Evolutionary conservation across 2,113 vertebrate genomes (phyloP), one percentile per base, ranked within the genome.

Genomic region (Pseudolaguvia tuberculata): DNA sequence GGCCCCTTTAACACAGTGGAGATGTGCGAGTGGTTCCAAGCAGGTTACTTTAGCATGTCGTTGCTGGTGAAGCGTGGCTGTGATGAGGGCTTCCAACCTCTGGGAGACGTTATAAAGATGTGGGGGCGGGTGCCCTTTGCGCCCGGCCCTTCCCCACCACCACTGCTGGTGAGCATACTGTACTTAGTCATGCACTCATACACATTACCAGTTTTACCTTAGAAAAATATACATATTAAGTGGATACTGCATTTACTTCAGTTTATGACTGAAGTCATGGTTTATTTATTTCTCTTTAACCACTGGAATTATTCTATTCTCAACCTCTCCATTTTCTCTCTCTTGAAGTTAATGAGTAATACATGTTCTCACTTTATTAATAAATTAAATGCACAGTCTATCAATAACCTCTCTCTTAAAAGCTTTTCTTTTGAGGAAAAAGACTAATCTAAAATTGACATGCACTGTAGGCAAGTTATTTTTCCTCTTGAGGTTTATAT

Each of bases 1-100:
- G 94, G 94, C 65, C 94, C 94, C 0, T 96, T 96, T 84, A 94
- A 90, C 9, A 96, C 94, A 0, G 91, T 94, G 77, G 94, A 96
- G 86, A 96, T 96, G 94, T 94, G 94, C 0, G 94, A 96, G 86
- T 96, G 94, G 94, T 96, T 95, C 91, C 94, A 96, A 83, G 94
- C 94, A 0, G 94, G 94, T 77, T 96, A 96, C 81, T 96, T 96
- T 86, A 93, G 93, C 80, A 96, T 96, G 94, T 91, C 93, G 5
- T 87, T 96, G 79, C 87, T 96, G 76, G 94, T 96, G 83, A 96
- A 96, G 87, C 86, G 94, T 50, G 94, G 94, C 77, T 96, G 94
- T 6, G 94, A 96, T 7, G 94, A 96, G 88, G 94, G 94, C 77
- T 96, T 96, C 84, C 94, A 96, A 84, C 93, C 94, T 0, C 81